phyloP scores from a whole-genome alignment of 2,797 vertebrate genomes.

The Coregonus suidteri region DNA sequence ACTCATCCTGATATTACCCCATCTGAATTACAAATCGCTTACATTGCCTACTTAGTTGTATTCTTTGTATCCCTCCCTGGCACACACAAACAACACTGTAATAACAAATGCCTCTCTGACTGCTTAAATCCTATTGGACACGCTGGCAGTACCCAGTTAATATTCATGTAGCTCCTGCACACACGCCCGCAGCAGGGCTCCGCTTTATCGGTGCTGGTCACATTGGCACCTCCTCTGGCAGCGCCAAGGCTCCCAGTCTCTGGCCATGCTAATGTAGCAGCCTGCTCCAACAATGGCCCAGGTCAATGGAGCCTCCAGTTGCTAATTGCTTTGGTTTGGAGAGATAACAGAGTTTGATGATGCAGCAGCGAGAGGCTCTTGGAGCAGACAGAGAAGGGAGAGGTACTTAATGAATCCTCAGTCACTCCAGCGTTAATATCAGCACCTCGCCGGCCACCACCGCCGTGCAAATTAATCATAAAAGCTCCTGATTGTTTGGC shows the following conservation, averaged over 20 bases:
- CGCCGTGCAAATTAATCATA: constrained; percentile 71
- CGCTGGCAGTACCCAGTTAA: constrained; percentile 30
- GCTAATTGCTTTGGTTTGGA: constrained; percentile 74
- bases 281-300: constrained; percentile 72
- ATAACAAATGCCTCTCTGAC: constrained; percentile 23
- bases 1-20: too few species aligned
- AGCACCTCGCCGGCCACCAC: constrained; percentile 46
- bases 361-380: constrained; percentile 62
- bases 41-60: neutral
- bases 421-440: constrained; percentile 73
- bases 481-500: constrained; percentile 70
- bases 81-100: constrained; percentile 22
- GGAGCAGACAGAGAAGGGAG: constrained; percentile 32
- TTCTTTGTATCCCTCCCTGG: neutral
- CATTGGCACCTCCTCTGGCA: constrained; percentile 60
- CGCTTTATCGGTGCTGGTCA: constrained; percentile 69
- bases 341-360: constrained; percentile 78
- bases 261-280: constrained; percentile 68
- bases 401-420: constrained; percentile 73
- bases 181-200: constrained; percentile 37
- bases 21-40: constrained; percentile 15
- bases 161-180: constrained; percentile 36
- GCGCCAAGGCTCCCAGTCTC: constrained; percentile 61
- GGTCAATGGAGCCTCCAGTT: constrained; percentile 72
- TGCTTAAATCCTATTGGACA: constrained; percentile 48